Evolutionary conservation across 1,140 invertebrate species (phyloP).

Genomic region (Listronotus oregonensis): DNA sequence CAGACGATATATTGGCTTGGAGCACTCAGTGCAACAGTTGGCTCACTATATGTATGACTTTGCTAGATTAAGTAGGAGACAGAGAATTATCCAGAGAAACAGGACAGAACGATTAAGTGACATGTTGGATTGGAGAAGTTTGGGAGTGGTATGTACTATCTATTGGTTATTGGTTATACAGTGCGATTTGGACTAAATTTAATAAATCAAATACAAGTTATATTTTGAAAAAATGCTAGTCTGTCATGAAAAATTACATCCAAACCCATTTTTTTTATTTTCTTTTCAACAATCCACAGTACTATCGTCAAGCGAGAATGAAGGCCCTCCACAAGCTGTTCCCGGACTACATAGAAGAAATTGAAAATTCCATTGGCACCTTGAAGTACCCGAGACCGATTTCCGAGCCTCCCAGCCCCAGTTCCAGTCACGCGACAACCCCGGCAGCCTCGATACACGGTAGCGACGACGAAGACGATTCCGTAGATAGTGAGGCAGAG

Average conservation of each 20-base stretch:
- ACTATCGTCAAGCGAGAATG: constrained; percentile 91
- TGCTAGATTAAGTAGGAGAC: constrained; percentile 85
- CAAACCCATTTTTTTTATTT: too few relatives aligned
- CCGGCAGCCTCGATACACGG: constrained; percentile 87
- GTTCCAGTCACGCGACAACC: constrained; percentile 83
- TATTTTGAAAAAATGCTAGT: too few relatives aligned
- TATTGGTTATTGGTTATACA: too few relatives aligned
- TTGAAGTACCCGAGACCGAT: constrained; percentile 88
- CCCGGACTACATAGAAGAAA: constrained; percentile 81
- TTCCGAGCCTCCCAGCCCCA: constrained; percentile 88
- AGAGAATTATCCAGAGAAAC: constrained; percentile 98
- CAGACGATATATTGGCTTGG: constrained; percentile 58
- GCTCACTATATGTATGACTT: constrained; percentile 96
- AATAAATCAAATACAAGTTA: too few relatives aligned
- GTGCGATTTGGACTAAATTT: too few relatives aligned
- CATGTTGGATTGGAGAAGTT: constrained; percentile 96
- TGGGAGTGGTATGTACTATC: constrained; percentile 64
- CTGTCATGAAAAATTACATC: too few relatives aligned
- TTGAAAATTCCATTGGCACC: constrained; percentile 66
- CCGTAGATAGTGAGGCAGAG: constrained; percentile 58
- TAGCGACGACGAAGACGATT: constrained; percentile 78
- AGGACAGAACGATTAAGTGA: constrained; percentile 96
- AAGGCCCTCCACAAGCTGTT: constrained; percentile 84
- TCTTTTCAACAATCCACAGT: too few relatives aligned
- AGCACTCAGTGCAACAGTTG: constrained; percentile 88